phyloP scores from a whole-genome alignment of 2,113 vertebrate genomes.

The Sigmodon hispidus region DNA sequence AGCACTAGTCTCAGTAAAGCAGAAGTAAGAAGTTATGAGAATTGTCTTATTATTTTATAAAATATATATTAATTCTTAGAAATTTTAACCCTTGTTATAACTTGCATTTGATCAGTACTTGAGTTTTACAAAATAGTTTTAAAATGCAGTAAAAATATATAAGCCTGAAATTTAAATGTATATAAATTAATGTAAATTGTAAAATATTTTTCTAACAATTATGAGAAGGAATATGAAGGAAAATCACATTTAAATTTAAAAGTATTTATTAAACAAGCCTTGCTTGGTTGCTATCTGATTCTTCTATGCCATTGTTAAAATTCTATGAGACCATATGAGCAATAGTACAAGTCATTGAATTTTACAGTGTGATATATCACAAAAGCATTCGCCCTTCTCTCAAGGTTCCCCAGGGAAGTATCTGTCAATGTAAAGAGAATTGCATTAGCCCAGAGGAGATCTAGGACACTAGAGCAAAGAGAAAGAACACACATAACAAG shows the following conservation, averaged over 20 bases:
- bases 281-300: not conserved
- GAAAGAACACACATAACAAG: not conserved
- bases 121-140: not conserved
- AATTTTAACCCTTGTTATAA: not conserved
- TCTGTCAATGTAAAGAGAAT: conserved; percentile 24
- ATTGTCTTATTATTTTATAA: not conserved
- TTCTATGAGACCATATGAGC: not conserved
- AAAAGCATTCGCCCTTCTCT: not conserved
- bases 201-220: not conserved
- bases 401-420: conserved; percentile 12
- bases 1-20: not conserved
- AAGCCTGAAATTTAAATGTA: not conserved
- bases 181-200: not conserved
- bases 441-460: not conserved
- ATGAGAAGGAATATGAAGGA: not conserved
- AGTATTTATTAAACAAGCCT: not conserved
- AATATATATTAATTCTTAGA: not conserved
- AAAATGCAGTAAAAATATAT: not conserved
- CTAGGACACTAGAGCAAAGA: not conserved
- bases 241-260: conserved; percentile 16
- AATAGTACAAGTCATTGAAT: conserved; percentile 22
- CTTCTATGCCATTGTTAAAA: not conserved
- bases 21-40: not conserved
- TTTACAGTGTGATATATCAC: conserved; percentile 25
- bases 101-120: not conserved